phyloP scores from a whole-genome alignment of 2,113 vertebrate species.

The Columba janthina region DNA sequence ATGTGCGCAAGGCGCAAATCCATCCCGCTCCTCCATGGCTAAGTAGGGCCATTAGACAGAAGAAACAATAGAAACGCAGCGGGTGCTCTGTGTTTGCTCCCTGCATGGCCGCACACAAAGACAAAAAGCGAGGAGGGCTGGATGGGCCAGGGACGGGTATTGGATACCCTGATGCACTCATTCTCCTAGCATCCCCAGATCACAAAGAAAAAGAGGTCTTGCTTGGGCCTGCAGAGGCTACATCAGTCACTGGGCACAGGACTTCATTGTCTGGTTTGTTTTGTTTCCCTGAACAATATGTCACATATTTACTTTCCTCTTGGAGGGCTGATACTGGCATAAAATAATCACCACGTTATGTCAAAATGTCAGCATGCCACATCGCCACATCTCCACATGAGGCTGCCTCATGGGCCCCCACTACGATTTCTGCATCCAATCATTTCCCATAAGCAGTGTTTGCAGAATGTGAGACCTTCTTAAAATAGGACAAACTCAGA shows the following conservation, averaged over 20 bases:
- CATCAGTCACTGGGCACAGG: constrained; percentile 48
- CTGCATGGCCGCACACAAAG: constrained; percentile 61
- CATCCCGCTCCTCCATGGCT: constrained; percentile 53
- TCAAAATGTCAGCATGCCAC: constrained; percentile 58
- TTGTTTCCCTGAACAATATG: constrained; percentile 63
- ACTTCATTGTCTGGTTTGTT: constrained; percentile 63
- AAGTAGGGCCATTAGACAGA: constrained; percentile 66
- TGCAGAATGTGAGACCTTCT: constrained; percentile 40
- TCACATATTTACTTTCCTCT: constrained; percentile 64
- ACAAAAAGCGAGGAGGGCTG: constrained; percentile 49
- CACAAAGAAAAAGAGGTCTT: constrained; percentile 46
- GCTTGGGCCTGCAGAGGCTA: constrained; percentile 25
- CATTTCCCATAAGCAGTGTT: constrained; percentile 40
- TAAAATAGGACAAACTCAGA: constrained; percentile 69
- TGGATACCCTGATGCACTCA: constrained; percentile 47
- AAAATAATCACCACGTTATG: constrained; percentile 43
- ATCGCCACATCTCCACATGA: constrained; percentile 5
- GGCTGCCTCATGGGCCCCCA: constrained; percentile 25
- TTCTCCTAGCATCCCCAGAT: constrained; percentile 51
- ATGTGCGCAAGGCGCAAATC: constrained; percentile 52
- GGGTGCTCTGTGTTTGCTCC: constrained; percentile 56
- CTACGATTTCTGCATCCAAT: constrained; percentile 49
- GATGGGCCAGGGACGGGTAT: constrained; percentile 43
- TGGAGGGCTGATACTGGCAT: constrained; percentile 33
- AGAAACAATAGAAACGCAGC: constrained; percentile 64